These are phyloP conservation scores for Nymphalis urticae DNA, from an alignment of 2,888 invertebrate species.

Conservation along the genomic window DNA sequence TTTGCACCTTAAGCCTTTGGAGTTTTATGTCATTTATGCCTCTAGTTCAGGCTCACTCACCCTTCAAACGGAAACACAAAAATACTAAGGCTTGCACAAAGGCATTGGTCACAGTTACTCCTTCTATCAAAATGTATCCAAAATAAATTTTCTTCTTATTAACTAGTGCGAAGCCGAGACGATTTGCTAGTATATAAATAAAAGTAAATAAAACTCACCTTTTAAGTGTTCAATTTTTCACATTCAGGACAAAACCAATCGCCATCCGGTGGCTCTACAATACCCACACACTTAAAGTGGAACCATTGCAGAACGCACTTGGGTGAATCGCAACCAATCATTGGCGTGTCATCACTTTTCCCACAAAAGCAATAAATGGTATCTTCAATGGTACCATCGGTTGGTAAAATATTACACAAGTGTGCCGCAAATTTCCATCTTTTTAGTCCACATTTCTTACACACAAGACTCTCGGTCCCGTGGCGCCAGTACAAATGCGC, in stretches of 20 bases:
- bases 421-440: constrained; percentile 61
- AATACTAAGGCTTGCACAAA: too few species aligned
- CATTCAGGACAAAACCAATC: constrained; percentile 65
- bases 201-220: constrained; percentile 11
- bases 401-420: constrained; percentile 60
- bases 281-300: constrained; percentile 63
- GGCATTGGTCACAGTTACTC: too few species aligned
- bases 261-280: constrained; percentile 55
- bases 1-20: too few species aligned
- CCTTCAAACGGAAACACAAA: too few species aligned
- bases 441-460: constrained; percentile 54
- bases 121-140: too few species aligned
- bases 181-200: too few species aligned
- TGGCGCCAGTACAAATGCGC: constrained; percentile 69
- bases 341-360: constrained; percentile 50
- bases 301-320: constrained; percentile 59
- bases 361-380: constrained; percentile 59
- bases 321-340: constrained; percentile 66
- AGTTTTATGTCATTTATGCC: too few species aligned
- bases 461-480: constrained; percentile 61
- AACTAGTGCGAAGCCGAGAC: too few species aligned
- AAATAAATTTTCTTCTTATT: too few species aligned
- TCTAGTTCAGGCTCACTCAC: too few species aligned
- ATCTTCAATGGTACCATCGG: constrained; percentile 46
- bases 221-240: constrained; percentile 10